These are phyloP conservation scores for Propithecus coquereli DNA, from an alignment of 2,113 vertebrate genomes.

Conservation along the genomic window DNA sequence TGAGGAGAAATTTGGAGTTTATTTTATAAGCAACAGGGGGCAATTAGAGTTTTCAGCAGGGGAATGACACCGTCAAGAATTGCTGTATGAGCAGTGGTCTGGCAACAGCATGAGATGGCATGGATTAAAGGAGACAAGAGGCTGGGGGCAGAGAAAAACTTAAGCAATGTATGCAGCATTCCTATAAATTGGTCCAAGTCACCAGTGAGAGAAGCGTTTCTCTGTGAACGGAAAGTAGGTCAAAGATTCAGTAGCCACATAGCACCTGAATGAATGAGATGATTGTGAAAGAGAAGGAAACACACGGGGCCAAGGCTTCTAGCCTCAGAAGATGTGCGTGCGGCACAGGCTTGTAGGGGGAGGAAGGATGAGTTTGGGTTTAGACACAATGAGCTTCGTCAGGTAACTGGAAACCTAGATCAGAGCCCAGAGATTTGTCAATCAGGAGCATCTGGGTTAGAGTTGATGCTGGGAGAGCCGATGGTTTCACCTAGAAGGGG, in stretches of 20 bases:
- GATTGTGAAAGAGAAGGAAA: neutral
- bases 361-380: neutral
- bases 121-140: neutral
- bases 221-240: constrained; percentile 26
- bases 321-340: neutral
- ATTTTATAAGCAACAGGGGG: neutral
- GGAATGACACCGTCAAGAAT: neutral
- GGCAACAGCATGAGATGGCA: neutral
- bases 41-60: neutral
- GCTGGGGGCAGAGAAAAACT: neutral
- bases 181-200: neutral
- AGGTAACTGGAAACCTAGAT: neutral
- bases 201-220: neutral
- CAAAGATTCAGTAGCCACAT: neutral
- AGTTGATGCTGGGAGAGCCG: neutral
- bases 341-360: neutral
- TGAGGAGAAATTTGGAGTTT: neutral
- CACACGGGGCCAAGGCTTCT: neutral
- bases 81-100: neutral
- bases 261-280: neutral
- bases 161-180: neutral
- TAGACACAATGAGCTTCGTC: neutral
- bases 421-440: neutral
- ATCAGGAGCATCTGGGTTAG: neutral
- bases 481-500: neutral